Conservation (phyloP, 2,888 invertebrate genomes). For the Thymelicus acteon region DNA sequence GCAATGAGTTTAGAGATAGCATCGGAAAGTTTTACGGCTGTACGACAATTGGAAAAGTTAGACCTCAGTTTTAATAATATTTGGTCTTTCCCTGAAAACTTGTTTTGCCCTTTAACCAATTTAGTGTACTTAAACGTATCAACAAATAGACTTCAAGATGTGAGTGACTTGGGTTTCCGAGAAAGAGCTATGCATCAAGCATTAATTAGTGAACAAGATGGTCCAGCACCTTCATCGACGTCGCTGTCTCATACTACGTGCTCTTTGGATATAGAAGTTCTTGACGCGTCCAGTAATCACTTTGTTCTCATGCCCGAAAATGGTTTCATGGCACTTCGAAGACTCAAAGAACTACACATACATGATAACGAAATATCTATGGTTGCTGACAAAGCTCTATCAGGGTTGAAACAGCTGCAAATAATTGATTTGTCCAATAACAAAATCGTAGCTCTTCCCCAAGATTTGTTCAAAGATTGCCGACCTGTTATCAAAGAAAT, state of each 20-base stretch:
- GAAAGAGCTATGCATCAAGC: conserved; percentile 88
- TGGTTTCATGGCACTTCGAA: conserved; percentile 91
- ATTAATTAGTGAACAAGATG: conserved; percentile 86
- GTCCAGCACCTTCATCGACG: conserved; percentile 68
- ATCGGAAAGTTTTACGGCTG: conserved; percentile 90
- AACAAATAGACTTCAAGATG: conserved; percentile 94
- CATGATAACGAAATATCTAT: conserved; percentile 95
- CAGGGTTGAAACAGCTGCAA: conserved; percentile 92
- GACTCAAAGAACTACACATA: conserved; percentile 91
- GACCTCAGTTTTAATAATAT: conserved; percentile 95
- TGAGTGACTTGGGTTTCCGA: conserved; percentile 93
- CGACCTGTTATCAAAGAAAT: conserved; percentile 93
- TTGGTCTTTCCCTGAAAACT: conserved; percentile 93
- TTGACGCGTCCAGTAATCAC: conserved; percentile 94
- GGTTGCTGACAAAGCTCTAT: conserved; percentile 93
- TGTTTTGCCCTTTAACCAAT: conserved; percentile 93
- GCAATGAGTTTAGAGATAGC: conserved; percentile 93
- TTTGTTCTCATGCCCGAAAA: conserved; percentile 92
- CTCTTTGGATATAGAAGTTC: conserved; percentile 91
- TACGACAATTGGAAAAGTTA: conserved; percentile 91
- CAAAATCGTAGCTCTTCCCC: conserved; percentile 94
- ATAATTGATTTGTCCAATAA: conserved; percentile 96
- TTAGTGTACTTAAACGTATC: conserved; percentile 93
- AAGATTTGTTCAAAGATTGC: conserved; percentile 92
- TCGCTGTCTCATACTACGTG: conserved; percentile 85